These are phyloP conservation scores for Struthio camelus DNA, from an alignment of 2,113 vertebrate genomes.

Conservation along the genomic window DNA sequence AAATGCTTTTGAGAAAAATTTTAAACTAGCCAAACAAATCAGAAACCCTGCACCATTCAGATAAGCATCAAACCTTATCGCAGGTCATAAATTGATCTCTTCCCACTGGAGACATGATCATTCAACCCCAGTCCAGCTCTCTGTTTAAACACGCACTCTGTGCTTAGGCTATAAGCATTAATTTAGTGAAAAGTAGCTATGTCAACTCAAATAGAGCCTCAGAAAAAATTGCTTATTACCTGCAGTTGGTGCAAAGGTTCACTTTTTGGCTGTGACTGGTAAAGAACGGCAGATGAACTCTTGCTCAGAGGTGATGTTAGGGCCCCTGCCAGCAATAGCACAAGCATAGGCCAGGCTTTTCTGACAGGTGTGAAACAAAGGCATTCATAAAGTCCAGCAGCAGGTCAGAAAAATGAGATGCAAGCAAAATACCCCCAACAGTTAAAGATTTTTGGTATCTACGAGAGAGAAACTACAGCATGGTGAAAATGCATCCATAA, in stretches of 20 bases:
- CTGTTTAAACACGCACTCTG: fast-evolving
- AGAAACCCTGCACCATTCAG: fast-evolving
- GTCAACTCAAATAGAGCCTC: not conserved
- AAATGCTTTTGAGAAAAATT: not conserved
- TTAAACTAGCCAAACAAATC: not conserved
- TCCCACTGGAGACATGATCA: fast-evolving
- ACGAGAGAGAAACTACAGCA: not conserved
- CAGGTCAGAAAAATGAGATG: not conserved
- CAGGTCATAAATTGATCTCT: fast-evolving
- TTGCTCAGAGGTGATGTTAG: not conserved
- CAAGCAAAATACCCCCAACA: not conserved
- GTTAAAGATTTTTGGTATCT: no score
- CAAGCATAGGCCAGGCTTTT: not conserved
- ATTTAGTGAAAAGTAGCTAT: not conserved
- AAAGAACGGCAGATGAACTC: not conserved
- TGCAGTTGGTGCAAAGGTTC: fast-evolving
- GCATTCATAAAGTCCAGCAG: not conserved
- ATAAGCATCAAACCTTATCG: not conserved
- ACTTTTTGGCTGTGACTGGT: not conserved
- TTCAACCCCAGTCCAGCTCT: not conserved
- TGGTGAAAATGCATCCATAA: not conserved
- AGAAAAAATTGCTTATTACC: fast-evolving
- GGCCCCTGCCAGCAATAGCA: not conserved
- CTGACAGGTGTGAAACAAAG: no score
- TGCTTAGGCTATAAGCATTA: not conserved